Conservation (phyloP, 2,113 vertebrate genomes). For the Seriola dumerili region DNA sequence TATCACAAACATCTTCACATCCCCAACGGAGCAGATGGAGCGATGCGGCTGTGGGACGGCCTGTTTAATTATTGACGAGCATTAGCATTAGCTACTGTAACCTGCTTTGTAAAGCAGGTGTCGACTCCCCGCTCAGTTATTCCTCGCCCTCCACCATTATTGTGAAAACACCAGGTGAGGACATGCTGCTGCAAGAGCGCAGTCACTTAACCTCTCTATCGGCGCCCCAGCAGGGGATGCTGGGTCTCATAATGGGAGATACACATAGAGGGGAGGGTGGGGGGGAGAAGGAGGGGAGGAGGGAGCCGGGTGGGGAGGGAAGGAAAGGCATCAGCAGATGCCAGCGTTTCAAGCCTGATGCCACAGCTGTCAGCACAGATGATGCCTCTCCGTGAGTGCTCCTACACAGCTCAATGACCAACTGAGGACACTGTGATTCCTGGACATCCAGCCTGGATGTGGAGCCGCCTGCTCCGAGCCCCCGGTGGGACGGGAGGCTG, state of each 20-base stretch:
- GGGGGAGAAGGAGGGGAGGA: neutral
- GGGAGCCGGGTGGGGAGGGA: neutral
- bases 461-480: neutral
- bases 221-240: slow-evolving; percentile 14
- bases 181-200: slow-evolving; percentile 56
- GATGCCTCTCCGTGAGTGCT: slow-evolving; percentile 68
- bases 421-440: slow-evolving; percentile 54
- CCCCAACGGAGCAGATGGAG: slow-evolving; percentile 50
- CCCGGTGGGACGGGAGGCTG: slow-evolving; percentile 7
- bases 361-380: slow-evolving; percentile 83
- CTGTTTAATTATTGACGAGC: slow-evolving; percentile 73
- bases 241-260: slow-evolving; percentile 34
- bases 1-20: slow-evolving; percentile 21
- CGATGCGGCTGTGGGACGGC: neutral
- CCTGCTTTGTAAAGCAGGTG: slow-evolving; percentile 72
- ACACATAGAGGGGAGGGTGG: neutral
- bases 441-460: slow-evolving; percentile 31
- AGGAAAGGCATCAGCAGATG: slow-evolving; percentile 73
- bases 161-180: slow-evolving; percentile 80
- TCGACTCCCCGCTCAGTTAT: slow-evolving; percentile 60
- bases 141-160: slow-evolving; percentile 47
- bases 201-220: slow-evolving; percentile 64
- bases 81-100: slow-evolving; percentile 39
- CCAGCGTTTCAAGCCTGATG: slow-evolving; percentile 72
- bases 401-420: slow-evolving; percentile 48